Evolutionary conservation across 1,140 invertebrate genomes (phyloP).

Genomic region (Heliconius hermathena): DNA sequence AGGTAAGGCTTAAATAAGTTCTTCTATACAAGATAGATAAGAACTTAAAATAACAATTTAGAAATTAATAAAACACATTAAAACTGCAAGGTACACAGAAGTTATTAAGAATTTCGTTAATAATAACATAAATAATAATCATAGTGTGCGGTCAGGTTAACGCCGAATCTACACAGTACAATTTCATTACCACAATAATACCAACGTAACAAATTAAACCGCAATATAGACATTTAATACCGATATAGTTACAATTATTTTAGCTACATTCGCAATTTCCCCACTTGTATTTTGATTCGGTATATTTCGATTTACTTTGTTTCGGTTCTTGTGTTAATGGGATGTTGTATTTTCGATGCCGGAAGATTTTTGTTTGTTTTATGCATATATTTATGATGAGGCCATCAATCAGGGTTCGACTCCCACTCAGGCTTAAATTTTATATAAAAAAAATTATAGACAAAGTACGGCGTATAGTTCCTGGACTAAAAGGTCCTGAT

Average conservation of each 20-base stretch:
- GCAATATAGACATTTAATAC: constrained; percentile 44
- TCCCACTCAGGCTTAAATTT: too few species aligned
- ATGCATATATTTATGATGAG: background rate
- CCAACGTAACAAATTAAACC: constrained; percentile 44
- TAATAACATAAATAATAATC: constrained; percentile 11
- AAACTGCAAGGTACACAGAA: background rate
- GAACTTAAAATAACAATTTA: too few species aligned
- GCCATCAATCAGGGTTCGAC: background rate
- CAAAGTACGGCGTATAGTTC: too few species aligned
- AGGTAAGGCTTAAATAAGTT: too few species aligned
- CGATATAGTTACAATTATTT: constrained; percentile 39
- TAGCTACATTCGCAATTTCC: constrained; percentile 40
- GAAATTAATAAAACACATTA: too few species aligned
- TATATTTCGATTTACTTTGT: background rate
- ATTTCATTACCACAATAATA: constrained; percentile 40
- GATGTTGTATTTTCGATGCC: background rate
- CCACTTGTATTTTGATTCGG: background rate
- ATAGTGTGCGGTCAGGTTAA: constrained; percentile 27
- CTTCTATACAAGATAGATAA: too few species aligned
- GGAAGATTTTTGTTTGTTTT: background rate
- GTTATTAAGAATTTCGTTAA: constrained; percentile 4
- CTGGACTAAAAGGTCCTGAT: too few species aligned
- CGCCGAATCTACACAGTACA: constrained; percentile 26
- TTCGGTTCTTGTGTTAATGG: background rate
- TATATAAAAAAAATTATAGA: too few species aligned